Base-by-base conservation (phyloP, 2,113 vertebrate genomes). In the Charadrius vociferus region DNA sequence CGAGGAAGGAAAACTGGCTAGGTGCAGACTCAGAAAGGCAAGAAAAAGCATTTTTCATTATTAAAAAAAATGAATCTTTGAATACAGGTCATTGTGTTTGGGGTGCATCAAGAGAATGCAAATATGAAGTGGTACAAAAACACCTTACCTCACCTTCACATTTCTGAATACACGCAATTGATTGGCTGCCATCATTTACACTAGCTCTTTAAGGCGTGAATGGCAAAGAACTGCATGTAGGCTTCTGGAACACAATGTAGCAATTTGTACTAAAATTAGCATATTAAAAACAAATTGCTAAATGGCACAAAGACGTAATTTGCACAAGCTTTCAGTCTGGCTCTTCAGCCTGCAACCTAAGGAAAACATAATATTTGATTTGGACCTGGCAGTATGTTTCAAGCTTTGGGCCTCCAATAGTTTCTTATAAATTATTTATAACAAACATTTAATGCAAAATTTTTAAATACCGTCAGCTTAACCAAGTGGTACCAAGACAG, bases 201-300 rank as follows among this genome's bases (percentile, higher is more conserved):
- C 10, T 6, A 45, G 24, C 8, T 62, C 30, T 71, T 84, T 27
- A 86, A 56, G 39, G 29, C 73, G 6, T 19, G 14, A 88, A 96
- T 9, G 49, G 39, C 23, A 74, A 78, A 49, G 52, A 86, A 88
- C 41, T 71, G 47, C 45, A 61, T 1, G 78, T 90, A 73, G 88
- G 93, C 82, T 93, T 93, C 56, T 24, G 63, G 90, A 97, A 88
- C 59, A 93, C 75, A 93, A 86, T 47, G 63, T 39, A 74, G 72
- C 90, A 78, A 94, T 70, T 53, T 73, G 81, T 49, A 88, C 92
- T 92, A 77, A 95, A 96, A 94, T 92, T 61, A 92, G 90, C 36
- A 88, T 34, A 87, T 75, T 67, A 73, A 87, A 94, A 87, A 29
- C 70, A 85, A 97, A 90, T 67, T 73, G 20, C 68, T 71, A 93